Conservation (phyloP, 2,797 vertebrate species). For the Epinephelus awoara region DNA sequence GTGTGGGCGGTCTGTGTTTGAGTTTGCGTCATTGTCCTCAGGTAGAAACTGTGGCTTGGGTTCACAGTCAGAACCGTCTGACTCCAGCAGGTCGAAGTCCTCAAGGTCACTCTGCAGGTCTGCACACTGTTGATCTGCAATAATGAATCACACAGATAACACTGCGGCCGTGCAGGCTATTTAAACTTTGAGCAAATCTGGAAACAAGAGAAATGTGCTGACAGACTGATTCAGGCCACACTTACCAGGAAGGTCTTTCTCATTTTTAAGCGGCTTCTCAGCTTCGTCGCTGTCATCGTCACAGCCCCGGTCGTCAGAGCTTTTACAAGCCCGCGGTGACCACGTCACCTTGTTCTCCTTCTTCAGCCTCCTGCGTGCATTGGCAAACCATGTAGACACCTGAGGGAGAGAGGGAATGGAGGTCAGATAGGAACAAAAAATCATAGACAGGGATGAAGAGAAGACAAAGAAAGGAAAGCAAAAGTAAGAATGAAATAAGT, state of each 20-base stretch:
- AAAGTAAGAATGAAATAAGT: neutral
- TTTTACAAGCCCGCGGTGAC: slow-evolving; percentile 94
- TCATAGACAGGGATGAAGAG: neutral
- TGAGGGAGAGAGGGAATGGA: slow-evolving; percentile 54
- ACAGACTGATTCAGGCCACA: slow-evolving; percentile 62
- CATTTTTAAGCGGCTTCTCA: slow-evolving; percentile 89
- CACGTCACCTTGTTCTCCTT: slow-evolving; percentile 97
- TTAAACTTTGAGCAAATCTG: neutral
- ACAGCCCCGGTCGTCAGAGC: slow-evolving; percentile 92
- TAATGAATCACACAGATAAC: neutral
- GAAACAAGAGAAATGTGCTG: neutral
- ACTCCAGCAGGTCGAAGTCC: slow-evolving; percentile 93
- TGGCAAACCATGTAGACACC: slow-evolving; percentile 97
- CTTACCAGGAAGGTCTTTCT: slow-evolving; percentile 89
- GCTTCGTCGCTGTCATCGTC: slow-evolving; percentile 93
- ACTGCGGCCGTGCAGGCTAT: neutral
- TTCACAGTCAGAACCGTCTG: slow-evolving; percentile 91
- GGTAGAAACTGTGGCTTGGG: slow-evolving; percentile 83
- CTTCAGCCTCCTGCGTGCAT: slow-evolving; percentile 92
- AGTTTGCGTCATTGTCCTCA: slow-evolving; percentile 45
- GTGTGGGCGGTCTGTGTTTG: slow-evolving; percentile 37
- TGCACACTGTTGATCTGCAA: slow-evolving; percentile 87
- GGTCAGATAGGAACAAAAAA: slow-evolving; percentile 6
- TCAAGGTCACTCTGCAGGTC: slow-evolving; percentile 94
- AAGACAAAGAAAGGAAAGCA: neutral